A percentile compares a stretch with the other conserved stretches of the same genome.
Conservation (phyloP, 1,140 invertebrate genomes). For the Dreissena rostriformis region DNA sequence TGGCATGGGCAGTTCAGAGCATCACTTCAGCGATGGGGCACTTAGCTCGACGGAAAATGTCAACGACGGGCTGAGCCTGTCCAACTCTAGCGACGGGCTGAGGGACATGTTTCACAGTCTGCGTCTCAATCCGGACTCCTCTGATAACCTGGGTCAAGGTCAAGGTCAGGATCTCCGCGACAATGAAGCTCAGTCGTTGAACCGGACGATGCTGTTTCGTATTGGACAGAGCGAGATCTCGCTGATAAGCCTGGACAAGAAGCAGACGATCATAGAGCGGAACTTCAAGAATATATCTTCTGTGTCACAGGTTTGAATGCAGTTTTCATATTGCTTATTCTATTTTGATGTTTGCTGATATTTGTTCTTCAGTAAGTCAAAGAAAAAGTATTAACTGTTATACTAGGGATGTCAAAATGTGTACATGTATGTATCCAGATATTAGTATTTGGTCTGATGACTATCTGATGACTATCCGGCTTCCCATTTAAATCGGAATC, state of each 20-base stretch:
- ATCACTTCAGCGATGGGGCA: constrained; percentile 34
- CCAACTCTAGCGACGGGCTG: constrained; percentile 32
- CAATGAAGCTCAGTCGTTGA: constrained; percentile 82
- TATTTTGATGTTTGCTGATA: too few species aligned
- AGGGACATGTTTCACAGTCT: constrained; percentile 39
- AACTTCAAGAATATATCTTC: constrained; percentile 93
- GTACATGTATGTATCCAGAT: too few species aligned
- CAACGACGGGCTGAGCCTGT: constrained; percentile 3
- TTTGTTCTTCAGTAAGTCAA: too few species aligned
- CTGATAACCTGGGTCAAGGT: neutral
- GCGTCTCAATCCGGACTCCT: constrained; percentile 39
- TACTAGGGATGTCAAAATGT: too few species aligned
- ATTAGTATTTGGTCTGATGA: too few species aligned
- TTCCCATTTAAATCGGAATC: too few species aligned
- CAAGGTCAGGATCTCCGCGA: constrained; percentile 3
- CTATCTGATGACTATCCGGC: too few species aligned
- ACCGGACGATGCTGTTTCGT: constrained; percentile 95
- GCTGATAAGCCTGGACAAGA: constrained; percentile 95
- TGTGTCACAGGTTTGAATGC: constrained; percentile 87
- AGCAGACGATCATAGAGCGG: constrained; percentile 93
- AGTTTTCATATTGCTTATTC: too few species aligned
- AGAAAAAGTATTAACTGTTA: too few species aligned
- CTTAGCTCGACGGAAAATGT: constrained; percentile 49
- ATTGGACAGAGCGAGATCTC: constrained; percentile 93
- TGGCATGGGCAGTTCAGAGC: neutral